Evolutionary conservation across 2,888 invertebrate genomes (phyloP), one percentile per base, ranked within the genome.

Genomic region (Chrysolina haemoptera): DNA sequence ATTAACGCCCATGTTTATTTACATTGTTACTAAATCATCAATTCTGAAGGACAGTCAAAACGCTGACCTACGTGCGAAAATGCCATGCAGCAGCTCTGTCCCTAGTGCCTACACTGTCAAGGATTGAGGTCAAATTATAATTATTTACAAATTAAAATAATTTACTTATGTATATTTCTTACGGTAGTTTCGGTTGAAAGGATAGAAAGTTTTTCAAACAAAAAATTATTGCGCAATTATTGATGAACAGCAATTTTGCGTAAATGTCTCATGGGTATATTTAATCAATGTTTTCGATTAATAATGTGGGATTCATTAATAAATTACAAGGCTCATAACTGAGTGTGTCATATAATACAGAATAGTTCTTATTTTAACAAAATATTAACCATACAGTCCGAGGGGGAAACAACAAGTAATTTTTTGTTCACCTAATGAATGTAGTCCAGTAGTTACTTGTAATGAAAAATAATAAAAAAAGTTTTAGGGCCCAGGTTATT

Each of bases 31-130:
- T 8, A 35, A 59, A 22, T 59, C 35, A 59, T 59, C 27, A 22
- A 59, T 27, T 59, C n/a, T 35, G 59, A 59, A 59, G 35, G 59
- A 59, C n/a, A 59, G 9, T 12, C 1, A n/a, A n/a, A 59, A 14
- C 14, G 59, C 35, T 59, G 59, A 59, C 59, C 22, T 59, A 59
- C 59, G 59, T 59, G 59, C 59, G 27, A 59, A 59, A 59, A 59
- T 59, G 11, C 59, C 59, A 43, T 43, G 43, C 43, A 53, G 12
- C 18, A 53, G 53, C 18, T 22, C 12, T 53, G 35, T 59, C 35
- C 59, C 59, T 59, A 59, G 35, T 59, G 59, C 59, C 59, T 59
- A 59, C 59, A 59, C 27, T 59, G 59, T 59, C 59, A 59, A 59
- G 59, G 59, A 59, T 59, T 59, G 59, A 59, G 59, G 59, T 59